These are phyloP conservation scores for Celastrina argiolus DNA, from an alignment of 2,888 invertebrate genomes.

Conservation along the genomic window DNA sequence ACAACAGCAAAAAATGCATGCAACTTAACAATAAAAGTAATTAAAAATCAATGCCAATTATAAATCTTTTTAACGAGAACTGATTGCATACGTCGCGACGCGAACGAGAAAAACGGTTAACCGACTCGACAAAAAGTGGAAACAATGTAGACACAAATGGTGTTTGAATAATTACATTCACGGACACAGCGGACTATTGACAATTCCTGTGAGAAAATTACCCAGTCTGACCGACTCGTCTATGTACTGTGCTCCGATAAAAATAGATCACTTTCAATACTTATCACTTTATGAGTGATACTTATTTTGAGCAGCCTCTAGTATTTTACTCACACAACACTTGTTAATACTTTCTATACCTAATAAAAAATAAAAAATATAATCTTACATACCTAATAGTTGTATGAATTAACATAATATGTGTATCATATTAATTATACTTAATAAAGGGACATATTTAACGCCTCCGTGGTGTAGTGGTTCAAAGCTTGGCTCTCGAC, in stretches of 20 bases:
- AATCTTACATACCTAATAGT: no score
- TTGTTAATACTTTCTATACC: no score
- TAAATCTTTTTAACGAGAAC: not conserved
- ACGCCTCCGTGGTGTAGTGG: no score
- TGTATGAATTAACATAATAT: no score
- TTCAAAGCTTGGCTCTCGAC: no score
- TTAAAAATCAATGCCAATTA: slow-evolving; percentile 3
- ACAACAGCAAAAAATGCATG: not conserved
- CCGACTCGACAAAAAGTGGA: not conserved
- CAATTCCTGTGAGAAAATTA: slow-evolving; percentile 12
- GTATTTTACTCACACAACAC: no score
- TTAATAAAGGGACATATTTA: no score
- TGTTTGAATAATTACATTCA: not conserved
- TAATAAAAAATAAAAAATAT: no score
- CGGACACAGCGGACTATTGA: not conserved
- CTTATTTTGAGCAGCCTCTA: no score
- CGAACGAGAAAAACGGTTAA: not conserved
- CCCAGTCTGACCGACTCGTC: not conserved
- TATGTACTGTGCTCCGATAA: not conserved
- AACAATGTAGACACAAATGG: slow-evolving; percentile 10
- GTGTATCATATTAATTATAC: no score
- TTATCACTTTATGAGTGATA: not conserved
- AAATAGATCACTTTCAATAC: slow-evolving; percentile 1
- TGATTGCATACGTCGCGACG: slow-evolving; percentile 8
- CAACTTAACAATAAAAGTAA: not conserved